Percentiles rank a stretch among this genome's conserved stretches.
These are phyloP conservation scores for Paedocypris micromegethes DNA, from an alignment of 2,797 vertebrate species.

Conservation along the genomic window DNA sequence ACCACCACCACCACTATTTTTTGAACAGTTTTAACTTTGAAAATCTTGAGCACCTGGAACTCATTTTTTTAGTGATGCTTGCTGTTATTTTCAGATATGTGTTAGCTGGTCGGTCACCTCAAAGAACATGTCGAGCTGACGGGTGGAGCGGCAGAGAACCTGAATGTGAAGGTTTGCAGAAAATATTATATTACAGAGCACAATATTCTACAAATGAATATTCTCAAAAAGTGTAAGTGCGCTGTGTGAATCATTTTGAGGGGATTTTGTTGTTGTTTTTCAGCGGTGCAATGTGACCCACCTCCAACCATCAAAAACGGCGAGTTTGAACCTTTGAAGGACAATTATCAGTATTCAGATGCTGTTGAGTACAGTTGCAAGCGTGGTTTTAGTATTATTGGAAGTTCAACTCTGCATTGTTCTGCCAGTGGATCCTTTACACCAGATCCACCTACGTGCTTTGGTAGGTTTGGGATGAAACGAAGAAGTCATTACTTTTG, in stretches of 20 bases:
- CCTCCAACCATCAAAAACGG: constrained; percentile 19
- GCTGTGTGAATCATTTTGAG: background rate
- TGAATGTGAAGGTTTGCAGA: constrained; percentile 25
- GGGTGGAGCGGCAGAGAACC: constrained; percentile 41
- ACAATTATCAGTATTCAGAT: background rate
- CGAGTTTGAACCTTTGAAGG: fast-evolving
- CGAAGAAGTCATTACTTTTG: background rate
- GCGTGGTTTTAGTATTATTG: background rate
- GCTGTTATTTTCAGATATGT: constrained; percentile 17
- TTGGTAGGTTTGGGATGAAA: constrained; percentile 26
- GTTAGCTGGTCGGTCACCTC: fast-evolving
- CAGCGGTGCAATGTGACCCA: constrained; percentile 8
- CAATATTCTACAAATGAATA: background rate
- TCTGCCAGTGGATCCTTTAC: constrained; percentile 12
- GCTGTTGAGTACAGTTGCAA: constrained; percentile 19
- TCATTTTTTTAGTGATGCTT: no score
- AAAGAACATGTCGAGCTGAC: background rate
- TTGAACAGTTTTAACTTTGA: no score
- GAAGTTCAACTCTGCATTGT: background rate
- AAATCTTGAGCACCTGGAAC: no score
- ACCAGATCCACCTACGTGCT: constrained; percentile 28
- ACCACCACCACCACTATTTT: no score
- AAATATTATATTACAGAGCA: background rate
- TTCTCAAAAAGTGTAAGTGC: no score
- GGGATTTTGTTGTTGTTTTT: background rate